A percentile compares a stretch with the other conserved stretches of the same genome.
Evolutionary conservation across 2,888 invertebrate genomes (phyloP).

Genomic region (Erebia aethiops): DNA sequence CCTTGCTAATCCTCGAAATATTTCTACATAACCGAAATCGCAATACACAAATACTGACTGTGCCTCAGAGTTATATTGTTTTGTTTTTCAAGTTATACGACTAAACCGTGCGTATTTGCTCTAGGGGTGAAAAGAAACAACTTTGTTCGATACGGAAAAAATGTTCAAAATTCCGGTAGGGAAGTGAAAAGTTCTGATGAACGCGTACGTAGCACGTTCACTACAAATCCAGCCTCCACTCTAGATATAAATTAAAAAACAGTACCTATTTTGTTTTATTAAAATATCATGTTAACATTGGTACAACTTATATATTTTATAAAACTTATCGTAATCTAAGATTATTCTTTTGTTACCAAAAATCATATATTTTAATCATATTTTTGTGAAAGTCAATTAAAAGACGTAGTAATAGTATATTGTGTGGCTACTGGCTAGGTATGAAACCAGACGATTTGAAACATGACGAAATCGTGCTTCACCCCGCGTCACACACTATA

Average conservation of each 20-base stretch:
- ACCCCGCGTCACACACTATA: too few species aligned
- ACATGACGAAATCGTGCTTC: too few species aligned
- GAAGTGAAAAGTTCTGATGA: conserved; percentile 33
- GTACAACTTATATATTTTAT: too few species aligned
- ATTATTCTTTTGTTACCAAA: too few species aligned
- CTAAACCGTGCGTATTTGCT: conserved; percentile 8
- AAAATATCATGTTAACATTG: too few species aligned
- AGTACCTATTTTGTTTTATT: too few species aligned
- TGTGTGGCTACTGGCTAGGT: too few species aligned
- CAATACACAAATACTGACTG: conserved; percentile 9
- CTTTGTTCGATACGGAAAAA: conserved; percentile 27
- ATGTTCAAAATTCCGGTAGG: conserved; percentile 31
- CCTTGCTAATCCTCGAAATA: conserved; percentile 3
- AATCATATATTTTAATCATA: too few species aligned
- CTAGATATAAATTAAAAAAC: neutral
- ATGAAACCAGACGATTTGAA: too few species aligned
- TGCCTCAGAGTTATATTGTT: conserved; percentile 2
- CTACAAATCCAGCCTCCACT: neutral
- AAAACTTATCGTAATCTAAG: too few species aligned
- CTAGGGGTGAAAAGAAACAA: conserved; percentile 28
- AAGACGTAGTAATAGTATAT: too few species aligned
- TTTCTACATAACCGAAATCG: conserved; percentile 6
- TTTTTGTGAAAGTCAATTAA: too few species aligned
- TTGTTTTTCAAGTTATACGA: neutral
- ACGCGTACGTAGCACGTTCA: conserved; percentile 33